Evolutionary conservation across 2,888 invertebrate genomes (phyloP), one percentile per base, ranked within the genome.

Genomic region (Arenicola marina): DNA sequence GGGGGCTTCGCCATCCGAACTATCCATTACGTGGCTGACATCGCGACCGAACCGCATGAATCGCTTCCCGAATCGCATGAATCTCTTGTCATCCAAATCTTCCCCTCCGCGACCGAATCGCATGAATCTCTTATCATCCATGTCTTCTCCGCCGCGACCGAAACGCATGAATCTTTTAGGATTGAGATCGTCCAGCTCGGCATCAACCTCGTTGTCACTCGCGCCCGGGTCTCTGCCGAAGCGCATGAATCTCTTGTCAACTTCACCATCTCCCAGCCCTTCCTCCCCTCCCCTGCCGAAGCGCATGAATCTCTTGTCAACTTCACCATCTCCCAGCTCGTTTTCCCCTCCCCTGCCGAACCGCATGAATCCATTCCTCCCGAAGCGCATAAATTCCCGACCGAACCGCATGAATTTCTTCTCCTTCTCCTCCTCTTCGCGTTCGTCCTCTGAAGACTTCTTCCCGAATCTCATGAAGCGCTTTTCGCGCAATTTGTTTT

Each of bases 211-310:
- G 7, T 33, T 26, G 29, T 24, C 29, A n/a, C n/a, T n/a, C n/a
- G n/a, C n/a, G n/a, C n/a, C n/a, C 4, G 29, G 26, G 3, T 34
- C 24, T 18, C 34, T 24, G 2, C 56, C 56, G 18, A 55, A 56
- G 18, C 61, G 43, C 56, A 56, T 45, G 56, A 61, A 61, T 11
- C 56, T 4, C 46, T 56, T 56, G 24, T 29, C 60, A 32, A 7
- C 38, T 15, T 54, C 53, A 7, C 43, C 44, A 21, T 34, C 33
- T 15, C 24, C 26, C 4, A 4, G 7, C 11, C 24, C 56, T 18
- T 56, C 33, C 7, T 21, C 4, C n/a, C 38, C 56, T 28, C 31
- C 28, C 7, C 24, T 33, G 11, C 53, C 56, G 43, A 56, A 56
- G 11, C 56, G 11, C 56, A 56, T 56, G 45, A 57, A 57, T 46